Percentiles rank a stretch among this genome's conserved stretches.
Conservation (phyloP, 2,888 invertebrate genomes). For the Melinaea marsaeus region DNA sequence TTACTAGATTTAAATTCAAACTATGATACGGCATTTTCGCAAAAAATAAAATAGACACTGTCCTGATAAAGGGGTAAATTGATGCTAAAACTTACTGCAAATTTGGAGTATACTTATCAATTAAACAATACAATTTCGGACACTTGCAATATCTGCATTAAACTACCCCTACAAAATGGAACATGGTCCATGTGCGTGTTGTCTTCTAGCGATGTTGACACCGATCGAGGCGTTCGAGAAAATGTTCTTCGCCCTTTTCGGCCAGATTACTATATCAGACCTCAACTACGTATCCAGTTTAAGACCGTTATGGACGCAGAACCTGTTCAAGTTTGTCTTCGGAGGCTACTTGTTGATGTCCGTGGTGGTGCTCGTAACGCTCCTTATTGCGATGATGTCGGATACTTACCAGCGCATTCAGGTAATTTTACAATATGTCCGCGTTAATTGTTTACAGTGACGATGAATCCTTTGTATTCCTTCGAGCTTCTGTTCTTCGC, state of each 20-base stretch:
- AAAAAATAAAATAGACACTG: constrained; percentile 19
- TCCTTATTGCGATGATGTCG: constrained; percentile 99
- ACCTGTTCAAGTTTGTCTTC: constrained; percentile 93
- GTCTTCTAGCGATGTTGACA: constrained; percentile 87
- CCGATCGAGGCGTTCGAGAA: constrained; percentile 96
- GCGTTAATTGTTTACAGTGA: constrained; percentile 84
- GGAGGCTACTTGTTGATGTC: constrained; percentile 99
- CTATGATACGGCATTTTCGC: constrained; percentile 30
- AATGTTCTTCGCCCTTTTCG: constrained; percentile 98
- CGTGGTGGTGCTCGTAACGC: constrained; percentile 97
- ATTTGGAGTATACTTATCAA: constrained; percentile 20
- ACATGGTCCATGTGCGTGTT: constrained; percentile 69
- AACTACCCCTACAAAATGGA: constrained; percentile 59
- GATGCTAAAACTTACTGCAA: constrained; percentile 37
- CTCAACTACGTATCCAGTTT: constrained; percentile 84
- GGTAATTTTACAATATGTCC: constrained; percentile 81
- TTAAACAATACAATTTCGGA: constrained; percentile 7
- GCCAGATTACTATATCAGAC: constrained; percentile 92
- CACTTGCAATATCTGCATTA: constrained; percentile 41
- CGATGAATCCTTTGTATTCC: constrained; percentile 93
- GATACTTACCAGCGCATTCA: constrained; percentile 99
- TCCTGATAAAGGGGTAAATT: constrained; percentile 50
- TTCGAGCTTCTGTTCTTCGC: constrained; percentile 99
- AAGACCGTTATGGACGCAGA: constrained; percentile 90
- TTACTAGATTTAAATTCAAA: constrained; percentile 20